A percentile compares a stretch with the other conserved stretches of the same genome.
These are phyloP conservation scores for Chrysogorgia sp. DNA, from an alignment of 92 coral and sea anemone genomes.

Conservation along the genomic window DNA sequence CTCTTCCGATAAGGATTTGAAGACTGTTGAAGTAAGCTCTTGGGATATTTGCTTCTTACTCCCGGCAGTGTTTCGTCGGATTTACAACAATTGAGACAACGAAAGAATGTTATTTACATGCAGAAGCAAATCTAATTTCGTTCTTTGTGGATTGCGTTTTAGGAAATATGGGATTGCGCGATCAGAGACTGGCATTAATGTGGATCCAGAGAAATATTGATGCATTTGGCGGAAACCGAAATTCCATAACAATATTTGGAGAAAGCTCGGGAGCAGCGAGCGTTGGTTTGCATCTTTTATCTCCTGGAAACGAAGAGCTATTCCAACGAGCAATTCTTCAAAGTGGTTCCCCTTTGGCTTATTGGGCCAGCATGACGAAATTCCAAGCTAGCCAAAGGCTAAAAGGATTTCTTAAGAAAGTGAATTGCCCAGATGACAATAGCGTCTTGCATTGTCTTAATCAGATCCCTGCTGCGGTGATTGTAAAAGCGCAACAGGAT, in stretches of 20 bases:
- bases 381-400: slow-evolving; percentile 51
- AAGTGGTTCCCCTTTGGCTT: slow-evolving; percentile 95
- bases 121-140: too few relatives aligned
- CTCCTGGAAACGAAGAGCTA: slow-evolving; percentile 73
- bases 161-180: slow-evolving; percentile 65
- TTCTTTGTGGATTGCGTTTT: background rate
- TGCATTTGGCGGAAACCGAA: slow-evolving; percentile 82
- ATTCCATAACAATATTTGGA: slow-evolving; percentile 79
- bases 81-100: too few relatives aligned
- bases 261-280: slow-evolving; percentile 95
- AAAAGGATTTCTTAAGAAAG: slow-evolving; percentile 47
- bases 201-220: slow-evolving; percentile 83
- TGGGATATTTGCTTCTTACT: too few relatives aligned
- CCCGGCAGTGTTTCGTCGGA: too few relatives aligned
- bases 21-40: too few relatives aligned
- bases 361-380: slow-evolving; percentile 49
- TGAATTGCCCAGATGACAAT: slow-evolving; percentile 61
- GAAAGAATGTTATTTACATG: too few relatives aligned
- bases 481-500: slow-evolving; percentile 34
- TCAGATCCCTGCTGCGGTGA: slow-evolving; percentile 47
- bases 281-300: slow-evolving; percentile 83
- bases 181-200: slow-evolving; percentile 77
- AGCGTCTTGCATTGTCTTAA: slow-evolving; percentile 66
- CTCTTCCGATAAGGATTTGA: too few relatives aligned
- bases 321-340: slow-evolving; percentile 79